phyloP scores from a whole-genome alignment of 2,113 vertebrate species.

The Macquaria australasica region DNA sequence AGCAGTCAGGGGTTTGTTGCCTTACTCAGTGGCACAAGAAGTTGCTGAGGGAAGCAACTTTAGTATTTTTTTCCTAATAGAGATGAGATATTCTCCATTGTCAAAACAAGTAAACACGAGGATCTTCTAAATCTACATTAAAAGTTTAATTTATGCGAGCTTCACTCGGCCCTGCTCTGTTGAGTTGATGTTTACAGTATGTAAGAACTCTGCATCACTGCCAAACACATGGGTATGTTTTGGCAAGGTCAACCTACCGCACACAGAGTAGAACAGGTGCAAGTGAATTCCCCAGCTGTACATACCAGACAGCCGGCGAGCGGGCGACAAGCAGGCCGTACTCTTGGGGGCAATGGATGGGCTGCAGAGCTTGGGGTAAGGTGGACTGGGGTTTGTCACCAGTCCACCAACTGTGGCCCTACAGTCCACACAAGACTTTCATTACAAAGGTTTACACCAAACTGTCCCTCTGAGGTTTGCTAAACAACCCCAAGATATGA shows the following conservation, averaged over 20 bases:
- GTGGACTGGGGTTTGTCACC: slow-evolving; percentile 14
- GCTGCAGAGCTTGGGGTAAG: background rate
- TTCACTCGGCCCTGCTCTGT: background rate
- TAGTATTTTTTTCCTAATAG: background rate
- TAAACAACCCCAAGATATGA: slow-evolving; percentile 11
- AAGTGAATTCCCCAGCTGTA: slow-evolving; percentile 69
- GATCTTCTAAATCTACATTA: background rate
- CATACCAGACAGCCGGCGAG: slow-evolving; percentile 48
- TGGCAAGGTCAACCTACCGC: slow-evolving; percentile 44
- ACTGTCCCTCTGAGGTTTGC: slow-evolving; percentile 17
- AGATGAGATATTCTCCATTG: background rate
- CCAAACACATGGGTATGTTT: slow-evolving; percentile 43
- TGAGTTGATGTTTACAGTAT: slow-evolving; percentile 6
- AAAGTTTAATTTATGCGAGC: background rate
- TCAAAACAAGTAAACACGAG: background rate
- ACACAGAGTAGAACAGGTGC: slow-evolving; percentile 63
- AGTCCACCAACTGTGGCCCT: slow-evolving; percentile 48
- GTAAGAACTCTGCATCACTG: slow-evolving; percentile 13
- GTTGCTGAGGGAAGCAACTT: background rate
- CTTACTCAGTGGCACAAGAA: slow-evolving; percentile 4
- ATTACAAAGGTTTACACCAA: slow-evolving; percentile 36
- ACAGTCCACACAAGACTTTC: slow-evolving; percentile 38
- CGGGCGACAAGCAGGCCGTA: slow-evolving; percentile 34
- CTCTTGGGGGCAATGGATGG: slow-evolving; percentile 7
- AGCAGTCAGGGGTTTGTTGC: background rate